These are phyloP conservation scores for Plutomurus gul DNA, from an alignment of 1,140 invertebrate species.

Conservation along the genomic window DNA sequence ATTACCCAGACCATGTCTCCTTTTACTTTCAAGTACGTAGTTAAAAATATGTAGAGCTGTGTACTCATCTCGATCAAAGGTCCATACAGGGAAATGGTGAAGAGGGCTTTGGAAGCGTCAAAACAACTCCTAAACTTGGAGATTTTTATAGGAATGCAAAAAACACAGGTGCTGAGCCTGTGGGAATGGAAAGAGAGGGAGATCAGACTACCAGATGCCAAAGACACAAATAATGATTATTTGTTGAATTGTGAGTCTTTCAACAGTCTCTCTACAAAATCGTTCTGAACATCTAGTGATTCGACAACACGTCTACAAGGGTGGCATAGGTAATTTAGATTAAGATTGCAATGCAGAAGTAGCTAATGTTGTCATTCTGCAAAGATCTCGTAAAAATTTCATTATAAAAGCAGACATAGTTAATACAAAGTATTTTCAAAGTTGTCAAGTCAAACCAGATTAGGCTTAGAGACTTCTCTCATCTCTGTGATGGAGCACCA, in stretches of 20 bases:
- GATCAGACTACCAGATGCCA: not conserved
- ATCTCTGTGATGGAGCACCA: not conserved
- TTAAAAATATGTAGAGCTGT: no score
- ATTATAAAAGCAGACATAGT: not conserved
- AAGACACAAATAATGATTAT: not conserved
- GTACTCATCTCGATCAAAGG: not conserved
- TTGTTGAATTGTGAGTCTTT: not conserved
- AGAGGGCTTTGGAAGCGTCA: not conserved
- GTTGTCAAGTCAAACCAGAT: not conserved
- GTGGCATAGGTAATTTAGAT: not conserved
- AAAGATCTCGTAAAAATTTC: not conserved
- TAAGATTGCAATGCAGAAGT: not conserved
- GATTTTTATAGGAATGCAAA: not conserved
- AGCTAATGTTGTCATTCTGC: not conserved
- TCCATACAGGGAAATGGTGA: not conserved
- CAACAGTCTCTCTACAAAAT: constrained; percentile 4
- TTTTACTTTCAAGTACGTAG: no score
- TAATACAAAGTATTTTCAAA: no score
- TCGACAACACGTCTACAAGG: not conserved
- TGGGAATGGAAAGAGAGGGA: not conserved
- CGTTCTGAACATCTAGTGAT: not conserved
- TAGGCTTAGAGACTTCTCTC: not conserved
- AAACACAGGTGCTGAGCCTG: not conserved
- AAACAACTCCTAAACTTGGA: not conserved
- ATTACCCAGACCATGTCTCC: no score